phyloP scores from a whole-genome alignment of 2,113 vertebrate genomes.

The Cricetomys ansorgei region DNA sequence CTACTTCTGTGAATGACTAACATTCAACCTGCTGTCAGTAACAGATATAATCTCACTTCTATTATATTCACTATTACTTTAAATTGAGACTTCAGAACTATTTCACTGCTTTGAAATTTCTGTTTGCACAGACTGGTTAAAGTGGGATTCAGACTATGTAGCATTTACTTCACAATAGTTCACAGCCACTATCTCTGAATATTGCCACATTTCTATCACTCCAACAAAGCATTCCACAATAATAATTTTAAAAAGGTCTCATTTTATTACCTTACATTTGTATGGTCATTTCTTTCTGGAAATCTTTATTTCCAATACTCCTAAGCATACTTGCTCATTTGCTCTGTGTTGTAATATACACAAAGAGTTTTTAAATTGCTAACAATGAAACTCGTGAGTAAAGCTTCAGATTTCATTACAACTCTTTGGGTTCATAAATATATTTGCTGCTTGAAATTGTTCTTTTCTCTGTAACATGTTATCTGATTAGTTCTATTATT shows the following conservation, averaged over 20 bases:
- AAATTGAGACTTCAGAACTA: conserved; percentile 21
- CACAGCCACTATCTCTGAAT: background rate
- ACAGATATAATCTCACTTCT: background rate
- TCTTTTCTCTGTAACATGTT: background rate
- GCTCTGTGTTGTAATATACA: background rate
- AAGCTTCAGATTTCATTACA: background rate
- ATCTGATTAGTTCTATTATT: background rate
- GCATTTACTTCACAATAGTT: background rate
- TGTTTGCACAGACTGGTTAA: background rate
- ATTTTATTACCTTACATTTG: background rate
- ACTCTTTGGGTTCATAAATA: background rate
- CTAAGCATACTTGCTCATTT: background rate
- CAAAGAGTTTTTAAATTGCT: background rate
- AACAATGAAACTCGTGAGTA: background rate
- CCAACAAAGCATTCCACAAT: background rate
- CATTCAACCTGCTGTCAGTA: background rate
- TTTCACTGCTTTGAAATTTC: background rate
- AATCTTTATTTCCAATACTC: background rate
- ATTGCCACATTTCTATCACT: background rate
- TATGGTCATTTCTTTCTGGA: background rate
- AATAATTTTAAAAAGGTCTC: background rate
- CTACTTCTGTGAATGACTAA: background rate
- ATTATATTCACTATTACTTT: background rate
- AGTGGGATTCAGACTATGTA: background rate
- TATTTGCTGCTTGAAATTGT: background rate